Evolutionary conservation across 2,888 invertebrate genomes (phyloP), one percentile per base, ranked within the genome.

Genomic region (Papilio gigon): DNA sequence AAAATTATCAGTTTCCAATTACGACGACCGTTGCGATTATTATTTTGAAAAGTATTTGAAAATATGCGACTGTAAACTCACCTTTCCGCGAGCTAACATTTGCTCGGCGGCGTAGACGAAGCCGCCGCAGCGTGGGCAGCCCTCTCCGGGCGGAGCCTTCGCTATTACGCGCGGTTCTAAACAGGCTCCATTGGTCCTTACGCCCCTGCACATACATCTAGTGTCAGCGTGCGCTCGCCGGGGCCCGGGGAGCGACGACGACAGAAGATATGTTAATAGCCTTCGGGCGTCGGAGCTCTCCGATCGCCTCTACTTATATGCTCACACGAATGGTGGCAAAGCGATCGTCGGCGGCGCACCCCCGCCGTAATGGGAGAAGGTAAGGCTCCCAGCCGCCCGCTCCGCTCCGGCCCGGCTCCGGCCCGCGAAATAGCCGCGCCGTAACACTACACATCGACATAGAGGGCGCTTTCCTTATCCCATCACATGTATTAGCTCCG

Each of bases 51-150:
- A 62, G 22, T 22, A 27, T 35, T 42, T 53, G 14, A 61, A 33
- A 58, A 40, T 17, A 37, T 67, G 33, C 25, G 25, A 17, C 58
- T 37, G 47, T 17, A 71, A 71, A 93, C 95, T 95, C 93, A 97
- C 97, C 94, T 95, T 94, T 93, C 97, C 97, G 85, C 97, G 94
- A 76, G 97, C 97, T 81, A 97, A 93, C 97, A 97, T 97, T 92
- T 97, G 97, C 90, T 98, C 97, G 71, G 97, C 97, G 73, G 97
- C 97, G 88, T 97, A 98, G 66, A 97, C 97, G 84, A 90, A 97
- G 73, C 97, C 97, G 74, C 97, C 97, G 85, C 97, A 97, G 79
- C 97, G 93, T 35, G 97, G 97, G 82, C 97, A 97, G 72, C 97
- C 97, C 87, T 96, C 94, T 65, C 97, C 97, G 77, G 96, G 95